Percentiles rank a stretch among this genome's conserved stretches.
Evolutionary conservation across 2,888 invertebrate species (phyloP).

Genomic region (Yponomeuta malinellus): DNA sequence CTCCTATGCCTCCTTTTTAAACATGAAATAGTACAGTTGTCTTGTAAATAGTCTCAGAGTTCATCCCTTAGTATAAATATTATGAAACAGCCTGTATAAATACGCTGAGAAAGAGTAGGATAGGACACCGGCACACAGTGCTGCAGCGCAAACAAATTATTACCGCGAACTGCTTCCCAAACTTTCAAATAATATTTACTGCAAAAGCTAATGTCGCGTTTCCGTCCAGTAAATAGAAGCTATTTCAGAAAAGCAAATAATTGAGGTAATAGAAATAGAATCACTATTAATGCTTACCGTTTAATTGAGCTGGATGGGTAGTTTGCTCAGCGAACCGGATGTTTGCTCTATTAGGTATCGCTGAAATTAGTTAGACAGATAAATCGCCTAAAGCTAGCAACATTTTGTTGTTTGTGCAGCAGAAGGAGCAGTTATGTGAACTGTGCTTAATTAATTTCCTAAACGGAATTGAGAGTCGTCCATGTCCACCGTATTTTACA

Average conservation of each 20-base stretch:
- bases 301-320: not conserved
- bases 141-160: conserved; percentile 56
- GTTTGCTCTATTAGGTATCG: conserved; percentile 4
- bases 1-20: not conserved
- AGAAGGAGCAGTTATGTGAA: not conserved
- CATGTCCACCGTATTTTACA: not conserved
- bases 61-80: conserved; percentile 57
- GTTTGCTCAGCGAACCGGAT: not conserved
- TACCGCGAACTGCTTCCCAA: conserved; percentile 42
- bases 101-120: conserved; percentile 32
- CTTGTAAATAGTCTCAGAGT: conserved; percentile 38
- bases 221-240: not conserved
- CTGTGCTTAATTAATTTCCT: not conserved
- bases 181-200: conserved; percentile 42
- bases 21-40: not conserved
- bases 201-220: not conserved
- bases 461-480: not conserved
- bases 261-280: no score
- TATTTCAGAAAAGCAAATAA: not conserved
- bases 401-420: not conserved
- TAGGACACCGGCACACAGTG: conserved; percentile 28
- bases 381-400: not conserved
- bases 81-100: conserved; percentile 36
- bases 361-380: not conserved
- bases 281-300: not conserved